Conservation (phyloP, 2,888 invertebrate genomes). For the Leptogaster cylindrica region DNA sequence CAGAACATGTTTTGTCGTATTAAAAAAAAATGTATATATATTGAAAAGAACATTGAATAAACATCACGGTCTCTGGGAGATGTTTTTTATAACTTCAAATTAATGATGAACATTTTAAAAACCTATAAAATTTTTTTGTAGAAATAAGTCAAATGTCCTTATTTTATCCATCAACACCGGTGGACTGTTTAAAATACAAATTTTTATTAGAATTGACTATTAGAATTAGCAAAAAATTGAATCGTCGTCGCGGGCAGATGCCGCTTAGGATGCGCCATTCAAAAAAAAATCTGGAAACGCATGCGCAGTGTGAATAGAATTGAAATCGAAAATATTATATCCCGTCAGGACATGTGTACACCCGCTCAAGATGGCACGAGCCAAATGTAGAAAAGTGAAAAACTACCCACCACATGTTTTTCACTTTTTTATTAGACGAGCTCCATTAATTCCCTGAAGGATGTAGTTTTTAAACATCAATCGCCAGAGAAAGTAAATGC, state of each 20-base stretch:
- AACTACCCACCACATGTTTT: constrained; percentile 27
- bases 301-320: not conserved
- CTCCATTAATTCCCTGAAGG: constrained; percentile 26
- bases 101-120: too few species aligned
- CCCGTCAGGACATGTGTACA: constrained; percentile 18
- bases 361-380: constrained; percentile 37
- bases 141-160: too few species aligned
- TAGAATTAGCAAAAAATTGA: not conserved
- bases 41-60: too few species aligned
- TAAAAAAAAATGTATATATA: too few species aligned
- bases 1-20: too few species aligned
- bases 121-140: too few species aligned
- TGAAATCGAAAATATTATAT: constrained; percentile 11
- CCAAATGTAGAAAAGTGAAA: not conserved
- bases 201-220: too few species aligned
- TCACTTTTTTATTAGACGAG: constrained; percentile 27
- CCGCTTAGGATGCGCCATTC: not conserved
- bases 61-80: too few species aligned
- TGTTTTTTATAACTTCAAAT: too few species aligned
- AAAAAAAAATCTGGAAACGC: constrained; percentile 11
- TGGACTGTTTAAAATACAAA: too few species aligned
- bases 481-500: constrained; percentile 31
- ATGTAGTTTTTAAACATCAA: constrained; percentile 25
- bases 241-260: constrained; percentile 1
- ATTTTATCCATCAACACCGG: too few species aligned